Conservation (phyloP, 2,113 vertebrate genomes). For the Gracilinanus agilis region DNA sequence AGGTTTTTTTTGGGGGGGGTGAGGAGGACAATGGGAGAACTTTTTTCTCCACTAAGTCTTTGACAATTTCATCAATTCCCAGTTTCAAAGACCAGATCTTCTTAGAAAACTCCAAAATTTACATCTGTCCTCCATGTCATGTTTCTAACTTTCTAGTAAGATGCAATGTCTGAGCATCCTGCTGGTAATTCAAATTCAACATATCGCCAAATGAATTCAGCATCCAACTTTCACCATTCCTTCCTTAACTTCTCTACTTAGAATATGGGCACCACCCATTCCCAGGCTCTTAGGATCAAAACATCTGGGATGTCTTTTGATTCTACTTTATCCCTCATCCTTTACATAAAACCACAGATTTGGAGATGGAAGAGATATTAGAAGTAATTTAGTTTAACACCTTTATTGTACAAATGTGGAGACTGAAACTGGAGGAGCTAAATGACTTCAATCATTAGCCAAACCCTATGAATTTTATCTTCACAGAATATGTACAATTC, state of each 20-base stretch:
- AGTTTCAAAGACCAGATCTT: background rate
- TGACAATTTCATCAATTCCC: background rate
- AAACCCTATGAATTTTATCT: background rate
- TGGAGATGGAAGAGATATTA: background rate
- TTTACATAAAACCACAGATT: background rate
- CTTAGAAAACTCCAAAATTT: background rate
- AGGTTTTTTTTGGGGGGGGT: background rate
- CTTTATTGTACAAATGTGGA: background rate
- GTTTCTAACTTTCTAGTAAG: background rate
- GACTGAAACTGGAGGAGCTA: background rate
- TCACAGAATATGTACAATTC: background rate
- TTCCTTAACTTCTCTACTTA: background rate
- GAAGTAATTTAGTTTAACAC: background rate
- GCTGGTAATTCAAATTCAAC: background rate
- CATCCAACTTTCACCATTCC: background rate
- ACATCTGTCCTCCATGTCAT: background rate
- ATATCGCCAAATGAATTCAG: background rate
- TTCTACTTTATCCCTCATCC: background rate
- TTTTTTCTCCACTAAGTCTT: background rate
- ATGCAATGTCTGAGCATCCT: background rate
- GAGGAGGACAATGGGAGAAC: background rate
- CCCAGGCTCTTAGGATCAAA: background rate
- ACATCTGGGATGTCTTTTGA: background rate
- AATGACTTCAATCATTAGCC: background rate
- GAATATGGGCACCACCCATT: background rate